Evolutionary conservation across 2,113 vertebrate genomes (phyloP).

Genomic region (Quiscalus mexicanus): DNA sequence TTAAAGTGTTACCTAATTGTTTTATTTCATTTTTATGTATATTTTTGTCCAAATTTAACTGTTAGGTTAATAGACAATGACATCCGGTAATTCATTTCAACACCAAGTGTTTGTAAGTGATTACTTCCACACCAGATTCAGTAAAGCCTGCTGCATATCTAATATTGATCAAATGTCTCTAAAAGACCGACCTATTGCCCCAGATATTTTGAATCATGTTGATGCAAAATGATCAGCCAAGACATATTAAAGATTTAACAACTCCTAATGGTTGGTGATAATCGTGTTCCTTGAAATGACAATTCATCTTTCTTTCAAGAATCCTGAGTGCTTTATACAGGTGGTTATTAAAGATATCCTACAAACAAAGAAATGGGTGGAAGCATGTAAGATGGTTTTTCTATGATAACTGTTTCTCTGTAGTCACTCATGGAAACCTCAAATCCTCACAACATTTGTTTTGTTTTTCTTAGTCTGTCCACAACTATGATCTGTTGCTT

Average conservation of each 20-base stretch:
- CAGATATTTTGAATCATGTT: background rate
- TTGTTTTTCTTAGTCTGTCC: background rate
- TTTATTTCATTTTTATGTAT: constrained; percentile 84
- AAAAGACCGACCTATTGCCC: background rate
- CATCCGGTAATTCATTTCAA: constrained; percentile 72
- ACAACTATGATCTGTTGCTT: no score
- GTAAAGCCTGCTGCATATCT: background rate
- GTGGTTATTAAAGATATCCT: background rate
- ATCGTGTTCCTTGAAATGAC: background rate
- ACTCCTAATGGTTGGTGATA: background rate
- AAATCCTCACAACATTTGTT: background rate
- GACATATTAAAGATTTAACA: constrained; percentile 33
- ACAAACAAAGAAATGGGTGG: background rate
- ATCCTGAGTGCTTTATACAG: background rate
- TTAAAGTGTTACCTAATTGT: constrained; percentile 80
- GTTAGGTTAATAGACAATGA: constrained; percentile 78
- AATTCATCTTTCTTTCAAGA: background rate
- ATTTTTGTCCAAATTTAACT: constrained; percentile 77
- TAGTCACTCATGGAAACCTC: background rate
- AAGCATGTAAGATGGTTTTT: background rate
- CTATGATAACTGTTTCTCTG: background rate
- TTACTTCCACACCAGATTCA: constrained; percentile 27
- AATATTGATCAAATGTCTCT: background rate
- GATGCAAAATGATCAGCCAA: background rate
- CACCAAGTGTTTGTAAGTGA: constrained; percentile 53